Evolutionary conservation across 1,140 invertebrate species (phyloP).

Genomic region (Andricus grossulariae): DNA sequence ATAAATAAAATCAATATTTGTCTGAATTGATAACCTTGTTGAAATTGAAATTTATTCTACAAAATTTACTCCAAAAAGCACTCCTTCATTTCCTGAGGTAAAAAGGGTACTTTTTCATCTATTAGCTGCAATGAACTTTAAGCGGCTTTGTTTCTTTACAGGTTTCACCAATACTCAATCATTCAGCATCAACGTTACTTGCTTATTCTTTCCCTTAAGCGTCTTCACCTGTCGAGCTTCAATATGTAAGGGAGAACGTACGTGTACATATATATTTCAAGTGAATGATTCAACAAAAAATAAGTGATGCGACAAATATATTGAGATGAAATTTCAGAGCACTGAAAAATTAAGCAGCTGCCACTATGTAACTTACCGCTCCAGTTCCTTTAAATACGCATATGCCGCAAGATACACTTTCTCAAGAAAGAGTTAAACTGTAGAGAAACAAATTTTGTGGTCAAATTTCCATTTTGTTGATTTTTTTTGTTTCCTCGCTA

Average conservation of each 20-base stretch:
- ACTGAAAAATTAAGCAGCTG: not conserved
- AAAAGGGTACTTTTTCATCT: slow-evolving; percentile 6
- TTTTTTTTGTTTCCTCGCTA: too few relatives aligned
- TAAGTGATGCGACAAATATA: slow-evolving; percentile 40
- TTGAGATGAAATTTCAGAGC: slow-evolving; percentile 62
- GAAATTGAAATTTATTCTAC: too few relatives aligned
- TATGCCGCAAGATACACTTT: too few relatives aligned
- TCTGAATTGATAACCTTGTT: too few relatives aligned
- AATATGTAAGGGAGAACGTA: slow-evolving; percentile 22
- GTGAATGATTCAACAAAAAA: slow-evolving; percentile 37
- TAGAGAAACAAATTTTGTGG: too few relatives aligned
- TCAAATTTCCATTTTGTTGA: too few relatives aligned
- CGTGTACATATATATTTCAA: slow-evolving; percentile 37
- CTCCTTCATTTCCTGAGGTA: not conserved
- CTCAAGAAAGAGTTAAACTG: too few relatives aligned
- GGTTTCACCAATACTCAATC: slow-evolving; percentile 16
- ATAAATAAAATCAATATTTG: too few relatives aligned
- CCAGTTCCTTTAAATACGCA: too few relatives aligned
- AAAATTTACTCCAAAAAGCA: too few relatives aligned
- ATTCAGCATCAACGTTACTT: slow-evolving; percentile 25
- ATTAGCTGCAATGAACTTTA: not conserved
- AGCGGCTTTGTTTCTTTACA: slow-evolving; percentile 15
- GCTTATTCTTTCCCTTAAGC: slow-evolving; percentile 31
- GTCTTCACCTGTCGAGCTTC: slow-evolving; percentile 21
- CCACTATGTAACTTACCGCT: not conserved